A percentile compares a stretch with the other conserved stretches of the same genome.
Conservation (phyloP, 2,888 invertebrate genomes). For the Plemyria rubiginata region DNA sequence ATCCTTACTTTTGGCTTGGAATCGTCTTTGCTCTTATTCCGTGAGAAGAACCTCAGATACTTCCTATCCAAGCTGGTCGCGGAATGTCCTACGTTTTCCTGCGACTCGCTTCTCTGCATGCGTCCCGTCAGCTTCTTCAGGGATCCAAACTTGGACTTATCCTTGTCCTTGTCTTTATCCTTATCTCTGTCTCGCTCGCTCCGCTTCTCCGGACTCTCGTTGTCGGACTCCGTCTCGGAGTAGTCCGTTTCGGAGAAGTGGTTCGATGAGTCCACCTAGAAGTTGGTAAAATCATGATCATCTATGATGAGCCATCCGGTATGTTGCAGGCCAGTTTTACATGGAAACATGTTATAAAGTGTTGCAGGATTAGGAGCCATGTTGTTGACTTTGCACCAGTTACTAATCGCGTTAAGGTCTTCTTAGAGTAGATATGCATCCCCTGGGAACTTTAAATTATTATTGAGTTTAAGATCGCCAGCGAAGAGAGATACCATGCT, state of each 20-base stretch:
- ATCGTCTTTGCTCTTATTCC: constrained; percentile 77
- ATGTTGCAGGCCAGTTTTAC: too few relatives aligned
- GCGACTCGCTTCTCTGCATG: constrained; percentile 71
- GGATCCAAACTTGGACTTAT: constrained; percentile 60
- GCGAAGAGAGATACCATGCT: too few relatives aligned
- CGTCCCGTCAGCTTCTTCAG: constrained; percentile 60
- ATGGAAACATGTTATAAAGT: too few relatives aligned
- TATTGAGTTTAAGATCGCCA: too few relatives aligned
- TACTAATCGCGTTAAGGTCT: too few relatives aligned
- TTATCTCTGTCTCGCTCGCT: constrained; percentile 47
- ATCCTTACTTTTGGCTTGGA: constrained; percentile 63
- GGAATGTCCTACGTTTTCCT: constrained; percentile 73
- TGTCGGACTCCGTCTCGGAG: constrained; percentile 80
- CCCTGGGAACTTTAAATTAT: too few relatives aligned
- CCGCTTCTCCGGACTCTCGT: constrained; percentile 56
- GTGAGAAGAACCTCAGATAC: constrained; percentile 83
- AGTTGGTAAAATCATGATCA: background rate
- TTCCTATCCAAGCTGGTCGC: constrained; percentile 89
- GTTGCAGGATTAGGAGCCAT: too few relatives aligned
- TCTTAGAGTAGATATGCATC: too few relatives aligned
- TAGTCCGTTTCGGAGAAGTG: constrained; percentile 87
- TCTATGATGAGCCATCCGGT: too few relatives aligned
- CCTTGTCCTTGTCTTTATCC: constrained; percentile 59
- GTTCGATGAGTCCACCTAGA: constrained; percentile 64
- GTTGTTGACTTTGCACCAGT: too few relatives aligned